Evolutionary conservation across 2,113 vertebrate species (phyloP).

Genomic region (Sardina pilchardus): DNA sequence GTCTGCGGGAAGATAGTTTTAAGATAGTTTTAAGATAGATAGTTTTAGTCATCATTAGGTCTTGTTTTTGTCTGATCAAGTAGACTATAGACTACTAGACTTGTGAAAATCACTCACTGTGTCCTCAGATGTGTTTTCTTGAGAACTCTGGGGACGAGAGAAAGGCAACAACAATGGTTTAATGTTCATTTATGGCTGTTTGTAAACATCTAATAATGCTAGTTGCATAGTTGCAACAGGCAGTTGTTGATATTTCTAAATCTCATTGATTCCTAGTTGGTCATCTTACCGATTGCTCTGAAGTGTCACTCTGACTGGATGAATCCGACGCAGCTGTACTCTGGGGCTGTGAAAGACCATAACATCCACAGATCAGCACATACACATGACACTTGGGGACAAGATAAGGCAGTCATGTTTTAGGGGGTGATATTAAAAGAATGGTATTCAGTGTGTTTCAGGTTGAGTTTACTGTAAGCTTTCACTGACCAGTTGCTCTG

Average conservation of each 20-base stretch:
- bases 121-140: constrained; percentile 43
- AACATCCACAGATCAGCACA: neutral
- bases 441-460: neutral
- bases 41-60: neutral
- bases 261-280: neutral
- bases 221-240: no score
- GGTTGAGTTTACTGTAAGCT: neutral
- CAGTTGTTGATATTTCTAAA: neutral
- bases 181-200: neutral
- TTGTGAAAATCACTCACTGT: constrained; percentile 29
- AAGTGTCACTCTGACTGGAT: constrained; percentile 29
- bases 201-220: no score
- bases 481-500: neutral
- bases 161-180: neutral
- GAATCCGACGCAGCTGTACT: constrained; percentile 47
- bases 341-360: constrained; percentile 28
- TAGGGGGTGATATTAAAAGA: neutral
- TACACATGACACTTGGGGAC: neutral
- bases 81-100: neutral
- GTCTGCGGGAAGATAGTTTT: constrained; percentile 38
- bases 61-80: neutral
- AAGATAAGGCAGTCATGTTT: no score
- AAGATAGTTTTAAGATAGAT: no score
- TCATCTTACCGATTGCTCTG: constrained; percentile 31
- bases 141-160: constrained; percentile 35